These are phyloP conservation scores for Drosophila rufa DNA, from an alignment of 1,140 invertebrate genomes.

Conservation along the genomic window DNA sequence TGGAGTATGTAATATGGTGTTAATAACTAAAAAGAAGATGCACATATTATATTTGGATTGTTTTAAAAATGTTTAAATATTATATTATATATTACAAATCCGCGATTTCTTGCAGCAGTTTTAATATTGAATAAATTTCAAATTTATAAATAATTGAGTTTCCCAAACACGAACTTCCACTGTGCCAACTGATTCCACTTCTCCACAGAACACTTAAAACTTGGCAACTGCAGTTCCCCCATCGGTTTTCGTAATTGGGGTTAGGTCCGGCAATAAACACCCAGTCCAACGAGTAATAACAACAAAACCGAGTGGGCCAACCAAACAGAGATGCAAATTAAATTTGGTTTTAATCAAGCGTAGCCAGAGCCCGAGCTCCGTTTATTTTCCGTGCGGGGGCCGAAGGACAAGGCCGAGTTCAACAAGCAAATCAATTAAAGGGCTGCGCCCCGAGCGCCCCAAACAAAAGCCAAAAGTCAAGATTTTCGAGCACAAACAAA, in stretches of 20 bases:
- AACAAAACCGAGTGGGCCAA: slow-evolving; percentile 40
- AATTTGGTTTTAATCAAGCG: slow-evolving; percentile 80
- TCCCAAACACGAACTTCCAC: slow-evolving; percentile 12
- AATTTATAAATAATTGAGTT: not conserved
- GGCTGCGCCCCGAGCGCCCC: slow-evolving; percentile 47
- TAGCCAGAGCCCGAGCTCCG: not conserved
- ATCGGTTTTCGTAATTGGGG: slow-evolving; percentile 60
- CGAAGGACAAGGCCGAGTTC: slow-evolving; percentile 33
- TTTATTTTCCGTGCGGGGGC: slow-evolving; percentile 52
- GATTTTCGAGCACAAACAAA: slow-evolving; percentile 4
- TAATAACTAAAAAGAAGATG: too few relatives aligned
- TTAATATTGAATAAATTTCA: too few relatives aligned
- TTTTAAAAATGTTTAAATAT: too few relatives aligned
- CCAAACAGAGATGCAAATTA: slow-evolving; percentile 64
- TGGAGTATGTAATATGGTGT: not conserved
- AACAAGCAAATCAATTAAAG: slow-evolving; percentile 79
- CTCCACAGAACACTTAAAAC: slow-evolving; percentile 22
- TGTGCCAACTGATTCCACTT: slow-evolving; percentile 22
- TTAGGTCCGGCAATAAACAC: slow-evolving; percentile 55
- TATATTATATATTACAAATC: too few relatives aligned
- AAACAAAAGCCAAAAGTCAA: slow-evolving; percentile 35
- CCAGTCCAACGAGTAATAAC: slow-evolving; percentile 18
- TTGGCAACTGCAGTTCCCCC: slow-evolving; percentile 38
- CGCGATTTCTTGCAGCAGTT: not conserved
- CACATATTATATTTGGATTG: too few relatives aligned